Evolutionary conservation across 2,797 vertebrate species (phyloP).

Genomic region (Myripristis murdjan): DNA sequence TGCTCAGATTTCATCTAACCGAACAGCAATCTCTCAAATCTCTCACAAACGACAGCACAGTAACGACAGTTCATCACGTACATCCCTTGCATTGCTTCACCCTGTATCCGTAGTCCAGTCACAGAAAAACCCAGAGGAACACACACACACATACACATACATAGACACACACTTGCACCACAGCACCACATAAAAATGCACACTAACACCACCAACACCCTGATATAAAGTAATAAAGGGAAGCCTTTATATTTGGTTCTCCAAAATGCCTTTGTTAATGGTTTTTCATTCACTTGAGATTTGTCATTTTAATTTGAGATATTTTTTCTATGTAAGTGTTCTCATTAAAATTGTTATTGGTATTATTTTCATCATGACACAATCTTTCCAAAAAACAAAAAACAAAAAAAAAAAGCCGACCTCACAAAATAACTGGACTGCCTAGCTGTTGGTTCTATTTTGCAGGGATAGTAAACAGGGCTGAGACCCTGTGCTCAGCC

Average conservation of each 20-base stretch:
- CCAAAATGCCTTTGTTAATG: conserved; percentile 81
- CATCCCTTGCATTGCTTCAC: conserved; percentile 73
- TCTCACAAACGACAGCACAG: conserved; percentile 71
- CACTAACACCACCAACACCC: conserved; percentile 60
- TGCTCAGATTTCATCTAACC: conserved; percentile 42
- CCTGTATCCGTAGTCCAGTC: conserved; percentile 51
- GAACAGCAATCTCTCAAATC: conserved; percentile 72
- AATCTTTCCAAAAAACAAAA: conserved; percentile 62
- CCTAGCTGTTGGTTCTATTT: conserved; percentile 83
- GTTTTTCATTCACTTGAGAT: conserved; percentile 82
- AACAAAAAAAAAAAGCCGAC: conserved; percentile 52
- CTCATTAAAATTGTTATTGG: conserved; percentile 68
- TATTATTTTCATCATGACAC: conserved; percentile 73
- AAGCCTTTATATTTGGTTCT: conserved; percentile 83
- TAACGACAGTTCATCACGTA: conserved; percentile 67
- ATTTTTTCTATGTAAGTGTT: conserved; percentile 77
- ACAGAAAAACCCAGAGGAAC: conserved; percentile 53
- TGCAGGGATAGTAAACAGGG: conserved; percentile 81
- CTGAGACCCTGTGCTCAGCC: conserved; percentile 69
- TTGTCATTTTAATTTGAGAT: conserved; percentile 78
- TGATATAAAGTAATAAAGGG: conserved; percentile 72
- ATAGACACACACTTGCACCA: conserved; percentile 13
- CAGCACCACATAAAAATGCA: conserved; percentile 34
- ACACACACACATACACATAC: conserved; percentile 45
- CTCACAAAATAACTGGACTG: conserved; percentile 90